Conservation (phyloP, 2,888 invertebrate genomes). For the Plebejus anna region DNA sequence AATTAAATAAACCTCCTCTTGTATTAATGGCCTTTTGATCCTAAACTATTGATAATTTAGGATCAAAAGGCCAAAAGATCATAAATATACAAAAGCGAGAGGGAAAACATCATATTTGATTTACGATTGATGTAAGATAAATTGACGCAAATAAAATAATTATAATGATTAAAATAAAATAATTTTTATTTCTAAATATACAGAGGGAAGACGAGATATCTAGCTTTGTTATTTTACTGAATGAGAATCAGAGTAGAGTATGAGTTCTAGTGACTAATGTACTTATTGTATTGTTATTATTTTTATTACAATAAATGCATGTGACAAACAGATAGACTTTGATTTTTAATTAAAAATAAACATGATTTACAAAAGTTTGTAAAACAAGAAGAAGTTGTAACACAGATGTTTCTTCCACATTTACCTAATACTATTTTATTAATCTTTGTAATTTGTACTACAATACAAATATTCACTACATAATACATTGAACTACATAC, state of each 20-base stretch:
- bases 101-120: background rate
- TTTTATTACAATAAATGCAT: conserved; percentile 26
- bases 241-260: conserved; percentile 71
- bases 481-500: background rate
- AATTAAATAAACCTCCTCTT: too few species aligned
- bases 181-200: background rate
- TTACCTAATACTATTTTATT: background rate
- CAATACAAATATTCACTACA: background rate
- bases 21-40: too few species aligned
- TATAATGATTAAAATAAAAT: background rate
- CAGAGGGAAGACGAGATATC: too few species aligned
- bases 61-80: too few species aligned
- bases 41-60: too few species aligned
- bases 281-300: conserved; percentile 18
- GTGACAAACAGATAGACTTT: background rate
- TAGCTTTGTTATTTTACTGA: background rate
- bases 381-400: background rate
- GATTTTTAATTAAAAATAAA: background rate
- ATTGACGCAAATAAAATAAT: background rate
- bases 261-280: conserved; percentile 42
- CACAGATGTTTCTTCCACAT: background rate
- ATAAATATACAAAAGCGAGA: too few species aligned
- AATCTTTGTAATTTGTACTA: background rate
- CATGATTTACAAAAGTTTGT: background rate
- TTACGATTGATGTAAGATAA: background rate